Base-by-base conservation (phyloP, 2,888 invertebrate species). In the Caenorhabditis imperialis region DNA sequence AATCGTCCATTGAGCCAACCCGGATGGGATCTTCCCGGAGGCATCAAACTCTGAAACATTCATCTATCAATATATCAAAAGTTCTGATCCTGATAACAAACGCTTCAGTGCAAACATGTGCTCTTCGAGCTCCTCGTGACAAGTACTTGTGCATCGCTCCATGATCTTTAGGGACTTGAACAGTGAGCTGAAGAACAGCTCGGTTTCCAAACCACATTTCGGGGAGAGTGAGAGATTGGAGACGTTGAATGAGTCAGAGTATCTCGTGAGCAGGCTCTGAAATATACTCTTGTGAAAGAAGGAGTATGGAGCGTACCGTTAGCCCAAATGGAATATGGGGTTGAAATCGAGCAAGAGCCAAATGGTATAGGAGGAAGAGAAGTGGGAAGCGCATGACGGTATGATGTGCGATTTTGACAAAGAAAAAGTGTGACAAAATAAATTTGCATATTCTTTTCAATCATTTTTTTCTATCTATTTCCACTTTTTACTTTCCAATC, bases 41-140 rank as follows among this genome's bases (percentile, higher is more conserved):
- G 60, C 48, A 18, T 60, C 60, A 12, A 60, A 12, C 20, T 60
- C 60, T 60, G 38, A 44, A 54, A 23, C 44, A 27, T 6, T 10
- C 3, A 3, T 14, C 12, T 8, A 23, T 40, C 20, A 5, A 4
- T 22, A n/a, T n/a, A n/a, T n/a, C n/a, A n/a, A n/a, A n/a, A n/a
- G n/a, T 14, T 45, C 44, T 8, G 7, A 45, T 33, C n/a, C n/a
- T 23, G 18, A 20, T 27, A n/a, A 8, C 38, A 20, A 18, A 60
- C 60, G 60, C 33, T 60, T 48, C 40, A 60, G n/a, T 22, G 60
- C 48, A 27, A 48, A 60, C 16, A 16, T 27, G 38, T 60, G 40
- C 2, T 60, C 48, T 22, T 20, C 8, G 14, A 60, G 18, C 10
- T 48, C 18, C 5, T 27, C 48, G 8, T 12, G 40, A 40, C 60